Conservation (phyloP, 2,797 vertebrate genomes). For the Knipowitschia caucasica region DNA sequence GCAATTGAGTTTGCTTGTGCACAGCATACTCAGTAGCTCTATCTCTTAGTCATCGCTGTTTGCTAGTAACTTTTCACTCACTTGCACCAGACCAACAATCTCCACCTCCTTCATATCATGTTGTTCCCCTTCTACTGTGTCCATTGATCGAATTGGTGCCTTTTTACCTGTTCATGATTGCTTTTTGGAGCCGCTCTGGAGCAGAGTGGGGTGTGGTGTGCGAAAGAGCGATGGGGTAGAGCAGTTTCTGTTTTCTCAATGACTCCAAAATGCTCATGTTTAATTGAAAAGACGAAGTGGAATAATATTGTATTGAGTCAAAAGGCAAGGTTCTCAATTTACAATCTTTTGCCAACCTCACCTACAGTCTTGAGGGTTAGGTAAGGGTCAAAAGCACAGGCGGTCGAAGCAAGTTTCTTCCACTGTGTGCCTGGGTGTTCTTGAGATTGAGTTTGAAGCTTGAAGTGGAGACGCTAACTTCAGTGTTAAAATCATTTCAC, state of each 20-base stretch:
- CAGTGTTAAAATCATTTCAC: no score
- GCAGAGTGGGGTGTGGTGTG: not conserved
- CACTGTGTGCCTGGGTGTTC: no score
- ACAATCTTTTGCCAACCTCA: no score
- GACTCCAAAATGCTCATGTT: conserved; percentile 18
- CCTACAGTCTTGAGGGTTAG: no score
- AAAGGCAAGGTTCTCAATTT: no score
- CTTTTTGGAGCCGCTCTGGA: conserved; percentile 12
- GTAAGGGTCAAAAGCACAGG: no score
- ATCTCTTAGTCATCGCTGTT: not conserved
- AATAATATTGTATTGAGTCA: not conserved
- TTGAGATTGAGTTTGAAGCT: no score
- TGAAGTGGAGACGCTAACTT: no score
- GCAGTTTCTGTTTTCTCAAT: not conserved
- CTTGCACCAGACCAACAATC: not conserved
- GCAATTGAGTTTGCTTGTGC: not conserved
- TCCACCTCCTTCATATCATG: not conserved
- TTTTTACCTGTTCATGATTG: conserved; percentile 15
- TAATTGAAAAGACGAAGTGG: conserved; percentile 10
- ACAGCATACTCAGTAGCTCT: not conserved
- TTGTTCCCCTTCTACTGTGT: not conserved
- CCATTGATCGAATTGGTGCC: conserved; percentile 13
- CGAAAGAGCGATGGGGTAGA: not conserved
- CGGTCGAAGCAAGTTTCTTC: no score
- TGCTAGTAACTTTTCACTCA: not conserved